Conservation (phyloP, 2,888 invertebrate genomes). For the Eurois occulta region DNA sequence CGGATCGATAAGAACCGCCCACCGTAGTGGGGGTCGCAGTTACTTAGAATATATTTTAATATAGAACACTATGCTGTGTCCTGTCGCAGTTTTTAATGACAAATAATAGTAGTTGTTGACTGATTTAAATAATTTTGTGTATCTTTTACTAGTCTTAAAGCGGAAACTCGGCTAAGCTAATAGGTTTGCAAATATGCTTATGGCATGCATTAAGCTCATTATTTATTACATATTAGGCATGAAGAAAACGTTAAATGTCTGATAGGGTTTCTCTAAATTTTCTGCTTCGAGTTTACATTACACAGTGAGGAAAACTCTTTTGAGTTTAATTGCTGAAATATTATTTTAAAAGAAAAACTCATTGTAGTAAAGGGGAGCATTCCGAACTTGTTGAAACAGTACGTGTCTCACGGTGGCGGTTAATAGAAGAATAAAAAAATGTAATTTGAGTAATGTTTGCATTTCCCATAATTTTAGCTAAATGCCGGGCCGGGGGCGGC, state of each 20-base stretch:
- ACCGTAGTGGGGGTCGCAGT: slow-evolving; percentile 60
- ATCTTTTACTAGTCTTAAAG: neutral
- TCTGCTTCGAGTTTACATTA: neutral
- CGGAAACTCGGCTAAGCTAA: neutral
- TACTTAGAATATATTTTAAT: slow-evolving; percentile 67
- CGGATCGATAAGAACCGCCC: slow-evolving; percentile 82
- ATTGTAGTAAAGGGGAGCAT: slow-evolving; percentile 45
- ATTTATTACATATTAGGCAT: neutral
- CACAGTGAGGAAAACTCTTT: neutral
- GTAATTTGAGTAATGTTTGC: slow-evolving; percentile 88
- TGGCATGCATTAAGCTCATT: neutral
- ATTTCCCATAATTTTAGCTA: slow-evolving; percentile 88
- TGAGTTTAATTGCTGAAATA: neutral
- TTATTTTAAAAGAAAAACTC: neutral
- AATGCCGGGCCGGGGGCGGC: slow-evolving; percentile 76
- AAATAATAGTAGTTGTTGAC: slow-evolving; percentile 5
- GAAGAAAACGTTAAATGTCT: neutral
- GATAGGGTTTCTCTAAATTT: neutral
- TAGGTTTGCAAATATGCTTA: neutral
- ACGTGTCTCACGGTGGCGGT: slow-evolving; percentile 74
- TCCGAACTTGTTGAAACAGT: slow-evolving; percentile 53
- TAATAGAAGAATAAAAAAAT: slow-evolving; percentile 80
- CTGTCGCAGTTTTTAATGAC: slow-evolving; percentile 35
- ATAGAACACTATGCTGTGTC: slow-evolving; percentile 47
- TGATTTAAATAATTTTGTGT: slow-evolving; percentile 12